These are phyloP conservation scores for Actinia tenebrosa DNA, from an alignment of 64 coral and sea anemone species.

Conservation along the genomic window DNA sequence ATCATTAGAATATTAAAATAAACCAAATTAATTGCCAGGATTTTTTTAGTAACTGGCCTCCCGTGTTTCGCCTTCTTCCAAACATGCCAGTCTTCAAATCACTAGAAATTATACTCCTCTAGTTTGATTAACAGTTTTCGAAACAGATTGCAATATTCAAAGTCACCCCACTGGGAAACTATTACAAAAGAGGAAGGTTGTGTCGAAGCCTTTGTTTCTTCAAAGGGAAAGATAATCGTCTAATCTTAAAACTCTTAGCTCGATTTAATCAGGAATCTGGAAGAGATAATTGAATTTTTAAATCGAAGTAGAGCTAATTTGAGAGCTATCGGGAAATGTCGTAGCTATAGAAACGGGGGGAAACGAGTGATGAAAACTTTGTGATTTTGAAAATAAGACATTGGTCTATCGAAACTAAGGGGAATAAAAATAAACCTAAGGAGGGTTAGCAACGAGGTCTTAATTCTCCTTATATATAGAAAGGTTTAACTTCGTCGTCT, in stretches of 20 bases:
- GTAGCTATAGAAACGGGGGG: neutral
- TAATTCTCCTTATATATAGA: neutral
- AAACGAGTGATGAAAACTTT: too few relatives aligned
- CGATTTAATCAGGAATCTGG: neutral
- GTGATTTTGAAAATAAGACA: neutral
- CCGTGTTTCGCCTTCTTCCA: too few relatives aligned
- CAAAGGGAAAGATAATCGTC: slow-evolving; percentile 8
- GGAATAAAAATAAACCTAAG: too few relatives aligned
- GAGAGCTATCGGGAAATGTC: neutral
- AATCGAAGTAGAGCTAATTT: neutral
- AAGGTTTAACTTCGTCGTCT: neutral
- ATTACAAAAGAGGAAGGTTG: slow-evolving; percentile 3
- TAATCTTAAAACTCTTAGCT: slow-evolving; percentile 1
- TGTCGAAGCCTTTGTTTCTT: neutral
- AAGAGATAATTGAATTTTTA: neutral
- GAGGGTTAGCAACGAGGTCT: too few relatives aligned
- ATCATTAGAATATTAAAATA: neutral
- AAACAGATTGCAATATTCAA: neutral
- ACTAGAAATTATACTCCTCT: neutral
- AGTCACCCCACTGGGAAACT: neutral
- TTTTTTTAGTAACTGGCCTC: neutral
- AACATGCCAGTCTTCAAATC: neutral
- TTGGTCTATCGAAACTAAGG: too few relatives aligned
- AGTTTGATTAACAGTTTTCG: neutral
- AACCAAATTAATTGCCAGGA: neutral